Conservation (phyloP, 2,888 invertebrate species). For the Sphaerophoria taeniata region DNA sequence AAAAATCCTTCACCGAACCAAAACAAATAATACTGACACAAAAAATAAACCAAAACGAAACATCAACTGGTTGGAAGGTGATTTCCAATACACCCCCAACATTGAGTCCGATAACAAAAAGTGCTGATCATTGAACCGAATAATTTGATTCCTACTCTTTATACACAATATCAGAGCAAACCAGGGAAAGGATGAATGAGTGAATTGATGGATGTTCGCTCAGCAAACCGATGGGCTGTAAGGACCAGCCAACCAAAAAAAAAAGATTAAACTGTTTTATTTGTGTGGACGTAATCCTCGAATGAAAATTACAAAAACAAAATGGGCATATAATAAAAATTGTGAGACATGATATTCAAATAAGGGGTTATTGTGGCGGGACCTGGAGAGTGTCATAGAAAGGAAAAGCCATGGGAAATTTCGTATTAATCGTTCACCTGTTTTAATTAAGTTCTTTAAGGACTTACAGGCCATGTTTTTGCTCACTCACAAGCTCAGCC, state of each 20-base stretch:
- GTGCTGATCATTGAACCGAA: constrained; percentile 81
- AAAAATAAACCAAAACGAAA: constrained; percentile 37
- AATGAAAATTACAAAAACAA: constrained; percentile 24
- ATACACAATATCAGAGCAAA: constrained; percentile 49
- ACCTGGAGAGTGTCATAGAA: too few species aligned
- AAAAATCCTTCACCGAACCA: constrained; percentile 50
- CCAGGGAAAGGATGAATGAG: constrained; percentile 63
- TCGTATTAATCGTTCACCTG: too few species aligned
- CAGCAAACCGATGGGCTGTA: constrained; percentile 70
- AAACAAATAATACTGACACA: constrained; percentile 28
- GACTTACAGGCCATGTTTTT: too few species aligned
- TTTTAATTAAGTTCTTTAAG: too few species aligned
- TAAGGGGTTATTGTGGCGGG: constrained; percentile 12
- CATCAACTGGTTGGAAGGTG: constrained; percentile 67
- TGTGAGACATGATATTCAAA: constrained; percentile 39
- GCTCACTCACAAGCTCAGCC: too few species aligned
- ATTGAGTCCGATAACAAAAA: constrained; percentile 75
- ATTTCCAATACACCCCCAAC: constrained; percentile 51
- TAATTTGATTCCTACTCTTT: constrained; percentile 80
- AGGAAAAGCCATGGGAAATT: too few species aligned
- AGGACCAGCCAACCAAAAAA: constrained; percentile 70
- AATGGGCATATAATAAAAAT: not conserved
- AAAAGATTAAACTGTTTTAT: constrained; percentile 73
- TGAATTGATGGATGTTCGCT: constrained; percentile 73
- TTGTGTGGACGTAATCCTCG: constrained; percentile 69